Conservation (phyloP, 1,140 invertebrate genomes). For the Bombus terrestris region DNA sequence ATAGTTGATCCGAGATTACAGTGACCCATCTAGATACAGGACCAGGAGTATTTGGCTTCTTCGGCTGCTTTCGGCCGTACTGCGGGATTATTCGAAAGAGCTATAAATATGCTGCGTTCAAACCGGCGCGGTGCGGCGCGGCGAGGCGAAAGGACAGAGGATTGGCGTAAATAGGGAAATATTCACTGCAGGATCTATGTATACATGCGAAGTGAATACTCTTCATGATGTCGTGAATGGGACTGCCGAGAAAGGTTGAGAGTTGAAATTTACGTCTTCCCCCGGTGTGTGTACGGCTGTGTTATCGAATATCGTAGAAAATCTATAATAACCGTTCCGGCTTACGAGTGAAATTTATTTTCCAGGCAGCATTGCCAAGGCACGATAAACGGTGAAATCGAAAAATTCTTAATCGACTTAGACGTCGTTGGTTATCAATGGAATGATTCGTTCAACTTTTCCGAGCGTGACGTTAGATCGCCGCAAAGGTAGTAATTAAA, state of each 20-base stretch:
- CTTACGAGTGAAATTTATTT: neutral
- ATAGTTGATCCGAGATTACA: constrained; percentile 61
- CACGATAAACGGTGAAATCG: neutral
- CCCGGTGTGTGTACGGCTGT: neutral
- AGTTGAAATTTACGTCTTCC: constrained; percentile 24
- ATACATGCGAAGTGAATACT: constrained; percentile 31
- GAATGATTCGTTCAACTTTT: neutral
- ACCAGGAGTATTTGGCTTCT: neutral
- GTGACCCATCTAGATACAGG: constrained; percentile 43
- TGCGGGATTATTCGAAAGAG: constrained; percentile 56
- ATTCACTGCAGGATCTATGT: constrained; percentile 32
- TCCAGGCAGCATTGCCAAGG: neutral
- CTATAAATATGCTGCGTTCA: constrained; percentile 57
- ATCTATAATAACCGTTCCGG: constrained; percentile 26
- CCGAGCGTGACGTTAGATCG: neutral
- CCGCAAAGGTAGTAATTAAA: constrained; percentile 15
- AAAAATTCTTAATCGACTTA: constrained; percentile 19
- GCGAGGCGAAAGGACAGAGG: constrained; percentile 16
- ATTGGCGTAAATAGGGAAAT: constrained; percentile 55
- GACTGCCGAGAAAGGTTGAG: neutral
- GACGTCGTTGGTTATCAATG: neutral
- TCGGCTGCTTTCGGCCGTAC: neutral
- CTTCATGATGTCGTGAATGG: constrained; percentile 20
- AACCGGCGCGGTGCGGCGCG: constrained; percentile 4
- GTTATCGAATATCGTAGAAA: constrained; percentile 29